Evolutionary conservation across 2,888 invertebrate species (phyloP), one percentile per base, ranked within the genome.

Genomic region (Phaonia tiefii): DNA sequence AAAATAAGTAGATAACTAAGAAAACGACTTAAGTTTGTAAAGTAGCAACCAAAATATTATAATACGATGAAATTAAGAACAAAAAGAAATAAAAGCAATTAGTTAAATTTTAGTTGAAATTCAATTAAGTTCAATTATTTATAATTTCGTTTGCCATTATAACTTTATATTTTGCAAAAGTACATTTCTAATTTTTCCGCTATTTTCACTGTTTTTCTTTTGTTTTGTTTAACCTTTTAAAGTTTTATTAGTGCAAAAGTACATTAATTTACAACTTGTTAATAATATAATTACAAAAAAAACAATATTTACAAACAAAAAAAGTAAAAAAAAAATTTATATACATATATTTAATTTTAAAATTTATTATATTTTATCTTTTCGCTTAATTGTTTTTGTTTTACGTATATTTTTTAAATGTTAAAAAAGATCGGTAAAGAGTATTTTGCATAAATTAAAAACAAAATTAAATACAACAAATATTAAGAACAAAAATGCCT

Each of bases 321-420:
- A 37, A 79, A 60, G 54, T 26, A 75, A 69, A 79, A 76, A n/a
- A n/a, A n/a, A n/a, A n/a, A 85, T 83, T 86, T 86, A 87, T 86
- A 86, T 86, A 71, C 72, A 26, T 72, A 81, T 72, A 73, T 79
- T 31, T 71, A 79, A 86, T 87, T 87, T 87, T 86, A 87, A 85
- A 86, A 86, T 31, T 84, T 86, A 86, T 86, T 86, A n/a, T n/a
- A n/a, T n/a, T n/a, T n/a, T n/a, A 86, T 86, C 85, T 86, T 84
- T 87, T 81, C 67, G 75, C 71, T 78, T 75, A 69, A 39, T 79
- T 80, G 71, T 75, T 81, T 80, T 75, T 81, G 67, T 75, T 78
- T 60, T 75, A 66, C 66, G 70, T 67, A 63, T 71, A 71, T 58
- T 73, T 65, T 58, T 73, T 79, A 42, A 63, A 39, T 10, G 51